A percentile compares a stretch with the other conserved stretches of the same genome.
These are phyloP conservation scores for Notothenia coriiceps DNA, from an alignment of 2,113 vertebrate genomes.

Conservation along the genomic window DNA sequence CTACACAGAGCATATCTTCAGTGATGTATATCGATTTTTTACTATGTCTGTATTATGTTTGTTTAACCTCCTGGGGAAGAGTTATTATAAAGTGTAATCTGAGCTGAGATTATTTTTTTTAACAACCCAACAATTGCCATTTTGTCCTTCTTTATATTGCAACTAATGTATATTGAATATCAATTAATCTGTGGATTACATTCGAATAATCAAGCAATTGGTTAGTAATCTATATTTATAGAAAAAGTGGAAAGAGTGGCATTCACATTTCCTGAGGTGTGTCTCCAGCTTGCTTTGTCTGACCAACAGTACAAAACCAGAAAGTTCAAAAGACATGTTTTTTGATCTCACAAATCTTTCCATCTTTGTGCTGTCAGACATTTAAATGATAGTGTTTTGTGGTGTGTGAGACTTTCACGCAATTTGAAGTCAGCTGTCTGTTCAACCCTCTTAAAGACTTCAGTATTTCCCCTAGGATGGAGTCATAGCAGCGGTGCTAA, in stretches of 20 bases:
- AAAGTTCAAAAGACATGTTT: not conserved
- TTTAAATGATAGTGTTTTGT: not conserved
- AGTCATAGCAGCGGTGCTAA: too few relatives aligned
- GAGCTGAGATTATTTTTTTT: not conserved
- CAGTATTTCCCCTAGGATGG: too few relatives aligned
- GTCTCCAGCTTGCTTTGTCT: not conserved
- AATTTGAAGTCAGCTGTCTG: not conserved
- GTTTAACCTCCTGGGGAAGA: not conserved
- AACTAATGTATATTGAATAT: not conserved
- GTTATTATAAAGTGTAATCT: not conserved
- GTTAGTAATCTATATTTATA: not conserved
- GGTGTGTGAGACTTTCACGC: not conserved
- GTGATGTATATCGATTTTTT: not conserved
- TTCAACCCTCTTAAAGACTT: not conserved
- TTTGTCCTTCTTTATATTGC: not conserved
- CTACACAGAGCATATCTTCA: too few relatives aligned
- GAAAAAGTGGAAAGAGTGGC: not conserved
- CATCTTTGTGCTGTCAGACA: not conserved
- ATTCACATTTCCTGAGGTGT: too few relatives aligned
- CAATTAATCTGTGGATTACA: not conserved
- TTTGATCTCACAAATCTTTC: not conserved
- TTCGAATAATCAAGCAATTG: not conserved
- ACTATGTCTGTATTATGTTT: not conserved
- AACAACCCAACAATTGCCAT: not conserved
- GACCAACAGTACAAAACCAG: not conserved